phyloP scores from a whole-genome alignment of 2,113 vertebrate species.

The Lichenostomus cassidix region DNA sequence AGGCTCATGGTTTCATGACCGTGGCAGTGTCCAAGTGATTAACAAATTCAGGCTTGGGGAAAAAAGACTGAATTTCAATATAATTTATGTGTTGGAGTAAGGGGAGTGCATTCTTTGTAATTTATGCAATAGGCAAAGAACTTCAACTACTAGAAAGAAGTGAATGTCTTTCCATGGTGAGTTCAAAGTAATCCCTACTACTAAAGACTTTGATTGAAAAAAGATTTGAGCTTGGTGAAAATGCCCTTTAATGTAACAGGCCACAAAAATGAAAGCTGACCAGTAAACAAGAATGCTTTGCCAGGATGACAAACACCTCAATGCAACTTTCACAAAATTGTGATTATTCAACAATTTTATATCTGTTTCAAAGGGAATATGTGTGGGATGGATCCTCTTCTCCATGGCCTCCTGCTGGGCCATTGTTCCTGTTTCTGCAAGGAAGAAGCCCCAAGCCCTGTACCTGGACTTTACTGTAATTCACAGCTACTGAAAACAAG shows the following conservation, averaged over 20 bases:
- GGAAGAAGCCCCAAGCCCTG: background rate
- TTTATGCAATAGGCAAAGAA: background rate
- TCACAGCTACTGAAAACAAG: background rate
- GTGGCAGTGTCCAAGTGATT: background rate
- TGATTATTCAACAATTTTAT: background rate
- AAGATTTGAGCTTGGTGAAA: background rate
- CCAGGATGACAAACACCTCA: background rate
- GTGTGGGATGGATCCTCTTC: background rate
- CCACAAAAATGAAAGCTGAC: background rate
- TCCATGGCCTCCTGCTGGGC: background rate
- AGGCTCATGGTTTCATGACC: background rate
- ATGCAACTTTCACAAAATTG: background rate
- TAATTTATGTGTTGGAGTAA: background rate
- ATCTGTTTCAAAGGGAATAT: background rate
- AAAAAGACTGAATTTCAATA: background rate
- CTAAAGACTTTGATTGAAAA: background rate
- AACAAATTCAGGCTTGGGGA: background rate
- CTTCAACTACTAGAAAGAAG: background rate
- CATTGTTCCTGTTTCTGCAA: background rate
- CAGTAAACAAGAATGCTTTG: background rate
- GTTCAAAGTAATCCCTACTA: background rate
- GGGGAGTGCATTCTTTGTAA: background rate
- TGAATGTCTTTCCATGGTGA: background rate
- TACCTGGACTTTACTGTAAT: background rate
- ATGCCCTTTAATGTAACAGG: background rate